phyloP scores from a whole-genome alignment of 2,113 vertebrate genomes.

The Trachemys scripta region DNA sequence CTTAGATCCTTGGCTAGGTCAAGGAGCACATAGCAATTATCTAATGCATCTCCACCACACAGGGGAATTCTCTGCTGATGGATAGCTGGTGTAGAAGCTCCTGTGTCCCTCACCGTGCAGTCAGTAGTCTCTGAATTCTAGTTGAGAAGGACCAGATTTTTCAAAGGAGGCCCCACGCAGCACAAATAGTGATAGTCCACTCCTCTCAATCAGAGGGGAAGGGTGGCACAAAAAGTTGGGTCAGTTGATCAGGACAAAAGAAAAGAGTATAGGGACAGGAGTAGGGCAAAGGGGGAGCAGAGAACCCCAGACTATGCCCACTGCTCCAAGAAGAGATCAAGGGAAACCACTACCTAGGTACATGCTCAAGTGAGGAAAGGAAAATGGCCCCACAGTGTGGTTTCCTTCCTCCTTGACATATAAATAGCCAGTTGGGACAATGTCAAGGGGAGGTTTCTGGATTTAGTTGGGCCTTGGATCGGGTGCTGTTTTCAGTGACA shows the following conservation, averaged over 20 bases:
- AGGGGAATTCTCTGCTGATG: neutral
- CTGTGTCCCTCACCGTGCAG: neutral
- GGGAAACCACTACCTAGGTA: neutral
- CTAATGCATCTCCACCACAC: no score
- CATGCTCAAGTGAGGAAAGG: neutral
- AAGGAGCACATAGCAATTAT: neutral
- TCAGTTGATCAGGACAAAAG: neutral
- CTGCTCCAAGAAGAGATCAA: neutral
- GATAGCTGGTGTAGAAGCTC: neutral
- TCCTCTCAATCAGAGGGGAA: neutral
- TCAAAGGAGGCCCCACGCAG: neutral
- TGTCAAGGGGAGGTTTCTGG: neutral
- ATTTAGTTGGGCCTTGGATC: no score
- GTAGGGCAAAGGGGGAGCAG: accelerated
- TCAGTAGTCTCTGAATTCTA: neutral
- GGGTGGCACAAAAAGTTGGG: neutral
- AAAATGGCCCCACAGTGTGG: neutral
- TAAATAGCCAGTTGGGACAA: neutral
- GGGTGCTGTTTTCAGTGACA: no score
- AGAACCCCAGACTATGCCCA: neutral
- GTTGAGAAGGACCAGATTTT: neutral
- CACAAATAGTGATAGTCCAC: neutral
- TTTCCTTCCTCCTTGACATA: neutral
- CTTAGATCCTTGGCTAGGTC: neutral
- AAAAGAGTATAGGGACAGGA: neutral